These are phyloP conservation scores for Turdus rufiventris DNA, from an alignment of 2,113 vertebrate species.

Conservation along the genomic window DNA sequence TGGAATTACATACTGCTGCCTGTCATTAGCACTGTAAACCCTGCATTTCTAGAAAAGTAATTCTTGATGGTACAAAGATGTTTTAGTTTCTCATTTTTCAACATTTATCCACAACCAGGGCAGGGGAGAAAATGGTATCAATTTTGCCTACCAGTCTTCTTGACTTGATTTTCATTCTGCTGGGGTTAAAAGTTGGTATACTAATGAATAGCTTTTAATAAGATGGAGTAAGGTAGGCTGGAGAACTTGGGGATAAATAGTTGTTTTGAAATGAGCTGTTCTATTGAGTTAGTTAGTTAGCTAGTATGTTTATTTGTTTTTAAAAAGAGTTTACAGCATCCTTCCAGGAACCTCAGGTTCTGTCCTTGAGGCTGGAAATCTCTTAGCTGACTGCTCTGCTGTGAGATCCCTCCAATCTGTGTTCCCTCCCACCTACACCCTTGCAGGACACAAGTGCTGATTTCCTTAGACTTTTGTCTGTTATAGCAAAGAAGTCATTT, in stretches of 20 bases:
- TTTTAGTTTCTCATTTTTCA: not conserved
- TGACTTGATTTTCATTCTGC: not conserved
- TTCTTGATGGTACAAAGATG: not conserved
- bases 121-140: not conserved
- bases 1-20: not conserved
- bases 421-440: not conserved
- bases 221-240: not conserved
- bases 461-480: not conserved
- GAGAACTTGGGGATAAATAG: not conserved
- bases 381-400: not conserved
- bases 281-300: not conserved
- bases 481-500: not conserved
- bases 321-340: not conserved
- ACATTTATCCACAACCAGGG: not conserved
- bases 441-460: not conserved
- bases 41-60: not conserved
- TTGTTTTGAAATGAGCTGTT: not conserved
- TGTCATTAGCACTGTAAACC: not conserved
- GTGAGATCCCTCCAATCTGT: not conserved
- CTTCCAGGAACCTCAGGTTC: not conserved
- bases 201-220: not conserved
- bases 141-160: not conserved
- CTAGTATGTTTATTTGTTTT: not conserved
- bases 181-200: not conserved
- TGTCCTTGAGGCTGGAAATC: not conserved